Evolutionary conservation across 2,113 vertebrate species (phyloP).

Genomic region (Brienomyrus brachyistius): DNA sequence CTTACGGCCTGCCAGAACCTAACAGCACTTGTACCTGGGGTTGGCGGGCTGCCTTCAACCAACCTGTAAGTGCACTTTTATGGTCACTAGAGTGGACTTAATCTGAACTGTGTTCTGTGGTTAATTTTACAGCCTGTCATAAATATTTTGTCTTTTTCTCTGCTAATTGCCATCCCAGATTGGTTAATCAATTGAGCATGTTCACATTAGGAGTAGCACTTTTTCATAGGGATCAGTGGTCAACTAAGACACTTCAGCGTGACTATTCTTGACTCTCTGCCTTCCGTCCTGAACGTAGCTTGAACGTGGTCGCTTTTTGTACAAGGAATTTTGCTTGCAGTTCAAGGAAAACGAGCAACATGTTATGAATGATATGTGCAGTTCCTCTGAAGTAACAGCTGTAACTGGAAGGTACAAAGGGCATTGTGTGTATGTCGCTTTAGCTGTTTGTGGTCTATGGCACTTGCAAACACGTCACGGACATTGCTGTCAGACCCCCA

Average conservation of each 20-base stretch:
- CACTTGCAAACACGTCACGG: background rate
- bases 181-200: background rate
- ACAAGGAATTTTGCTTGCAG: background rate
- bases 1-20: constrained; percentile 51
- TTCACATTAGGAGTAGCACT: background rate
- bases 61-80: constrained; percentile 45
- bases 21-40: constrained; percentile 54
- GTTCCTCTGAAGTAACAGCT: background rate
- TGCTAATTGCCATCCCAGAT: background rate
- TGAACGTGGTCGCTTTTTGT: background rate
- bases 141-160: background rate
- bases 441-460: background rate
- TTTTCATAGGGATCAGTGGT: background rate
- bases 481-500: background rate
- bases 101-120: background rate
- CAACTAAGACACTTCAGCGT: background rate
- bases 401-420: background rate
- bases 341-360: background rate
- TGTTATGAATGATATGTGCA: background rate
- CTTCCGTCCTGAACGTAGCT: background rate
- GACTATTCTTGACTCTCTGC: background rate
- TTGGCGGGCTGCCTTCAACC: constrained; percentile 46
- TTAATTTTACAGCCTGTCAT: background rate
- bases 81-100: background rate
- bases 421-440: background rate